These are phyloP conservation scores for Oreotrochilus melanogaster DNA, from an alignment of 2,113 vertebrate genomes.

Conservation along the genomic window DNA sequence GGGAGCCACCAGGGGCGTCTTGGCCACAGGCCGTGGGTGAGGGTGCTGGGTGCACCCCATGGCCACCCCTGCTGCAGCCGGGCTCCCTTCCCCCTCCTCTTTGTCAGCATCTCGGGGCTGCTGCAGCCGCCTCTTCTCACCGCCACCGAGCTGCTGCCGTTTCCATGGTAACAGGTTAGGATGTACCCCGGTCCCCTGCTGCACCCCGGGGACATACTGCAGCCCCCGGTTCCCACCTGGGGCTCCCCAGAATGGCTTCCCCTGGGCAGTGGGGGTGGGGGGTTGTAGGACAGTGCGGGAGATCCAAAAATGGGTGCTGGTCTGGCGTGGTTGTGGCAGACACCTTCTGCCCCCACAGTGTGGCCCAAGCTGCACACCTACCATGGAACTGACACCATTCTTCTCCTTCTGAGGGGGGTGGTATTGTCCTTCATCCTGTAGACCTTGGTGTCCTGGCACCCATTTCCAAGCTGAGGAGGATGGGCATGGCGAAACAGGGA, in stretches of 20 bases:
- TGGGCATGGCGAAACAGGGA: rapidly evolving
- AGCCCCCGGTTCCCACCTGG: rapidly evolving
- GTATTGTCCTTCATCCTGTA: background rate
- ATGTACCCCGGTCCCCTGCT: slow-evolving; percentile 28
- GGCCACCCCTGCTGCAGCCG: background rate
- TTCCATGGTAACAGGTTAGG: slow-evolving; percentile 47
- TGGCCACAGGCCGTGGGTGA: rapidly evolving
- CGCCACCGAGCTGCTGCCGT: slow-evolving; percentile 34
- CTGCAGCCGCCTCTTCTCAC: slow-evolving; percentile 52
- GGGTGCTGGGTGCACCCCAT: background rate
- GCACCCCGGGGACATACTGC: rapidly evolving
- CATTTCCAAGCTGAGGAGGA: background rate
- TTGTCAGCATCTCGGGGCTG: slow-evolving; percentile 57
- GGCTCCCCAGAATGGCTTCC: background rate
- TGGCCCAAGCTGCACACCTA: rapidly evolving
- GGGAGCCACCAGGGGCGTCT: background rate
- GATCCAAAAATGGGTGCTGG: background rate
- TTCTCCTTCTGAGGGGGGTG: background rate
- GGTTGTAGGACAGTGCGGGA: rapidly evolving
- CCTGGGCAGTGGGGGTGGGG: background rate
- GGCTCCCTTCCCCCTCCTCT: slow-evolving; percentile 63
- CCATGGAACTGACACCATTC: background rate
- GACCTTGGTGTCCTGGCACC: background rate
- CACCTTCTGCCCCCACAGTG: rapidly evolving
- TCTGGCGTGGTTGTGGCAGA: rapidly evolving